phyloP scores from a whole-genome alignment of 2,113 vertebrate species.

The Neodontobutis hainanensis region DNA sequence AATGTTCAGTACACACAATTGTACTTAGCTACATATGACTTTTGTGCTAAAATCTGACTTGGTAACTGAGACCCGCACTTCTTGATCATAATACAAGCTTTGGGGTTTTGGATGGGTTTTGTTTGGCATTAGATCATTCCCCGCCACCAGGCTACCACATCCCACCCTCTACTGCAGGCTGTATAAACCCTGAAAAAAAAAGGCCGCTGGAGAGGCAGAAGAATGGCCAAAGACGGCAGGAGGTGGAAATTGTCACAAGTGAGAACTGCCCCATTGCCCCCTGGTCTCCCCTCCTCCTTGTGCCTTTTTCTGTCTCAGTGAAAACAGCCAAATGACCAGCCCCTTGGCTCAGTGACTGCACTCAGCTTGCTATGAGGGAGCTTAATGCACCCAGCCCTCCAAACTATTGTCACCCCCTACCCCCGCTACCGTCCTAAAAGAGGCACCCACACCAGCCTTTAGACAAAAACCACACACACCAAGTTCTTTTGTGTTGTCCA shows the following conservation, averaged over 20 bases:
- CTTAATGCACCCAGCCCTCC: conserved; percentile 86
- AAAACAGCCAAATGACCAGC: conserved; percentile 84
- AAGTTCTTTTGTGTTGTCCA: conserved; percentile 90
- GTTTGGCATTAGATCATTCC: conserved; percentile 74
- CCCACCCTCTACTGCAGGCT: conserved; percentile 70
- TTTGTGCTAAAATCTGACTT: conserved; percentile 2
- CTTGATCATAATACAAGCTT: conserved; percentile 51
- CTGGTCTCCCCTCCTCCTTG: background rate
- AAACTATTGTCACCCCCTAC: conserved; percentile 88
- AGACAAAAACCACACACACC: conserved; percentile 92
- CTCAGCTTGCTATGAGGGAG: conserved; percentile 74
- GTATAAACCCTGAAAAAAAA: conserved; percentile 76
- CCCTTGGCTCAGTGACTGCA: conserved; percentile 75
- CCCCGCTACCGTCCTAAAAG: conserved; percentile 48
- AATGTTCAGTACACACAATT: background rate
- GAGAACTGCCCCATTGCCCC: conserved; percentile 56
- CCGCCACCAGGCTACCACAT: conserved; percentile 78
- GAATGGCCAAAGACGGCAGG: conserved; percentile 68
- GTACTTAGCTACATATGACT: background rate
- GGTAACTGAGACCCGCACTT: conserved; percentile 27
- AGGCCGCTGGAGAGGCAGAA: conserved; percentile 57
- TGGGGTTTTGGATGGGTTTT: conserved; percentile 50
- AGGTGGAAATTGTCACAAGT: conserved; percentile 80
- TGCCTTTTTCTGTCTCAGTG: conserved; percentile 52
- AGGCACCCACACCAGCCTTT: conserved; percentile 69